A percentile compares a stretch with the other conserved stretches of the same genome.
These are phyloP conservation scores for Lota lota DNA, from an alignment of 2,113 vertebrate genomes.

Conservation along the genomic window DNA sequence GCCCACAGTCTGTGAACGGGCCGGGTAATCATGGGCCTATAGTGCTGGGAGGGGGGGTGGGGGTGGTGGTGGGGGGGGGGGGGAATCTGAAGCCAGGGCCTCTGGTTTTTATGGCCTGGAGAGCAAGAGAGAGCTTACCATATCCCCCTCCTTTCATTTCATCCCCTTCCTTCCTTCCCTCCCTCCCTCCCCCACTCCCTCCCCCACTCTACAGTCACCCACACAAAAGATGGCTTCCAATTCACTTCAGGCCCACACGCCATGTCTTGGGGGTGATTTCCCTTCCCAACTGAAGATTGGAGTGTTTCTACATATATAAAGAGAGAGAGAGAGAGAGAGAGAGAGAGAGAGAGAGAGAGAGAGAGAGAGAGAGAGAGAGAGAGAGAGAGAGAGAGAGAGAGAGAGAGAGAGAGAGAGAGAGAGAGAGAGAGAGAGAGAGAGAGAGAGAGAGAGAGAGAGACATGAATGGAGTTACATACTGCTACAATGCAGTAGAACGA, in stretches of 20 bases:
- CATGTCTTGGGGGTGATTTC: neutral
- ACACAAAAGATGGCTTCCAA: conserved; percentile 75
- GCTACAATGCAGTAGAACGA: conserved; percentile 31
- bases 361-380: conserved; percentile 22
- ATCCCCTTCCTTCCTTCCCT: conserved; percentile 23
- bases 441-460: conserved; percentile 26
- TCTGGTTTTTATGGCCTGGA: no score
- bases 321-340: conserved; percentile 54
- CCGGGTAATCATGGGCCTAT: no score
- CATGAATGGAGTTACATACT: neutral
- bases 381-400: conserved; percentile 53
- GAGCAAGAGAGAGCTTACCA: conserved; percentile 21
- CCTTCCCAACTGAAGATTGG: conserved; percentile 64
- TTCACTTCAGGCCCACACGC: no score
- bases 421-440: conserved; percentile 56
- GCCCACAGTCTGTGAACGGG: no score
- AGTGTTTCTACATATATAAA: conserved; percentile 9
- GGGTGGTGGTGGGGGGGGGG: no score
- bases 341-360: conserved; percentile 22
- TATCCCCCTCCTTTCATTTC: conserved; percentile 24
- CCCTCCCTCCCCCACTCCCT: conserved; percentile 40
- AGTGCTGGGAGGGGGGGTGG: no score
- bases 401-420: conserved; percentile 58
- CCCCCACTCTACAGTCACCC: conserved; percentile 69
- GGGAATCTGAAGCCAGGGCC: no score